Evolutionary conservation across 2,113 vertebrate species (phyloP).

Genomic region (Stegostoma tigrinum): DNA sequence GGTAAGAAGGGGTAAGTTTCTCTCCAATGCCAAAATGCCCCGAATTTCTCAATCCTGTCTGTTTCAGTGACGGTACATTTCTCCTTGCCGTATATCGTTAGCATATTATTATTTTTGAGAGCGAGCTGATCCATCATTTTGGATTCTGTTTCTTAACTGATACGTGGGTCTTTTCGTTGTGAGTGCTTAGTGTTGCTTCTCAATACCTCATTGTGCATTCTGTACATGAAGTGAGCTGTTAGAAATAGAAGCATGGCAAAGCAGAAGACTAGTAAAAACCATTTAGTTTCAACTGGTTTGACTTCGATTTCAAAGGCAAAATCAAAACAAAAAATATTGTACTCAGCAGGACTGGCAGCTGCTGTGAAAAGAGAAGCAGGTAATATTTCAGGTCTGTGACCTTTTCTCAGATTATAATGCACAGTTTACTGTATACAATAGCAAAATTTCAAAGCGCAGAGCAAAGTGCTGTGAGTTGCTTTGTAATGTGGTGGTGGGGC

Average conservation of each 20-base stretch:
- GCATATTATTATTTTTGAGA: not conserved
- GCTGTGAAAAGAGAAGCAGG: not conserved
- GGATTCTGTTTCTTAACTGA: not conserved
- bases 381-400: not conserved
- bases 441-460: too few species aligned
- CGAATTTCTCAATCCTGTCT: too few species aligned
- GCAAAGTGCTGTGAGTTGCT: too few species aligned
- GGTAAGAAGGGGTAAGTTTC: too few species aligned
- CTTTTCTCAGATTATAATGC: not conserved
- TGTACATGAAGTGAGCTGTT: not conserved
- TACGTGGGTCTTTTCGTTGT: not conserved
- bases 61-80: too few species aligned
- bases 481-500: too few species aligned
- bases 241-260: not conserved
- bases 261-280: not conserved
- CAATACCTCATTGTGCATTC: not conserved
- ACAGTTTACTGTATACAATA: not conserved
- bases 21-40: too few species aligned
- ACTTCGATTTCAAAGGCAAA: not conserved
- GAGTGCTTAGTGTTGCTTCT: not conserved
- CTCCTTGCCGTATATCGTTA: not conserved
- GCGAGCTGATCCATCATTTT: not conserved
- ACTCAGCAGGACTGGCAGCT: not conserved
- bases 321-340: not conserved
- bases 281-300: not conserved